Evolutionary conservation across 2,888 invertebrate genomes (phyloP).

Genomic region (Tortrix viridana): DNA sequence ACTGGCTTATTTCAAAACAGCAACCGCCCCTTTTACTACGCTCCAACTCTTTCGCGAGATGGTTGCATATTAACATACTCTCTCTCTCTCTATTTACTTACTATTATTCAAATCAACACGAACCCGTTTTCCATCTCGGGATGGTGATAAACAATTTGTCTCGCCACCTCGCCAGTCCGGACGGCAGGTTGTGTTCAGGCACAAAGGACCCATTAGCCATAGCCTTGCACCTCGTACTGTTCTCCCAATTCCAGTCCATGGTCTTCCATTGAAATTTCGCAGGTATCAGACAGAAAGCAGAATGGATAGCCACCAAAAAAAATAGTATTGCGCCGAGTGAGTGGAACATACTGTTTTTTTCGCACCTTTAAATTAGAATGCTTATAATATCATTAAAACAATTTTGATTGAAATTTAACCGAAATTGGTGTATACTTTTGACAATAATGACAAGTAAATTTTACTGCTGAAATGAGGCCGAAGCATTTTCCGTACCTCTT

Average conservation of each 20-base stretch:
- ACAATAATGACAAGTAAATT: too few species aligned
- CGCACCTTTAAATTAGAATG: not conserved
- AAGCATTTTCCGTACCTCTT: too few species aligned
- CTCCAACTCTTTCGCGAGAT: too few species aligned
- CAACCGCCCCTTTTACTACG: too few species aligned
- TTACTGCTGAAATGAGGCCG: too few species aligned
- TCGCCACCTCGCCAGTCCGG: conserved; percentile 88
- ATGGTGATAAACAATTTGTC: conserved; percentile 87
- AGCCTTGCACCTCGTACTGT: conserved; percentile 77
- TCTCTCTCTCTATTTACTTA: too few species aligned
- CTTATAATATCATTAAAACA: too few species aligned
- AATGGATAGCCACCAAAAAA: conserved; percentile 5
- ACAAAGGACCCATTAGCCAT: conserved; percentile 82
- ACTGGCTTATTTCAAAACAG: too few species aligned
- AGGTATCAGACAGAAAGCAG: conserved; percentile 52
- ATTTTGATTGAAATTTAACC: too few species aligned
- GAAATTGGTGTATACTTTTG: too few species aligned
- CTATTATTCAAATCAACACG: too few species aligned
- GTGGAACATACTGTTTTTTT: conserved; percentile 1
- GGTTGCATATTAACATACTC: too few species aligned
- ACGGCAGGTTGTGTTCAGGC: conserved; percentile 86
- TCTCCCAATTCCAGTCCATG: conserved; percentile 86
- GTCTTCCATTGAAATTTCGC: conserved; percentile 85
- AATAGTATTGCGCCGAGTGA: not conserved
- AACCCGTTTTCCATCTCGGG: conserved; percentile 87